Percentiles rank a stretch among this genome's conserved stretches.
Conservation (phyloP, 2,113 vertebrate genomes). For the Halichoerus grypus region DNA sequence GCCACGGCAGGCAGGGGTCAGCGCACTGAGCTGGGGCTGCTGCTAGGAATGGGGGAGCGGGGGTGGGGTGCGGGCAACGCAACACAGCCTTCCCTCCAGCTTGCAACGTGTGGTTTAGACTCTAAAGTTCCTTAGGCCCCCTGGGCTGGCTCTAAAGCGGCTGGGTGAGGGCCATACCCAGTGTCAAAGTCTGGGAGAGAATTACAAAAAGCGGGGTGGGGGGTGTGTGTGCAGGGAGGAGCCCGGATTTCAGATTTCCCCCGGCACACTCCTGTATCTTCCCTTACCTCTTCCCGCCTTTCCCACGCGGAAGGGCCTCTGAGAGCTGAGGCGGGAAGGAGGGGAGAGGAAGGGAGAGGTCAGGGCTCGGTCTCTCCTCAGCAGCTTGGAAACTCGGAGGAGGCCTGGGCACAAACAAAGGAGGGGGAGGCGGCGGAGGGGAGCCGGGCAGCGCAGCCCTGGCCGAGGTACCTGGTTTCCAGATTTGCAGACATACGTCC, state of each 20-base stretch:
- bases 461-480: slow-evolving; percentile 94
- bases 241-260: background rate
- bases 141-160: background rate
- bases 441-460: background rate
- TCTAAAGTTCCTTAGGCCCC: slow-evolving; percentile 10
- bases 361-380: background rate
- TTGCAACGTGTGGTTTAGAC: background rate
- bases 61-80: background rate
- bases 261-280: background rate
- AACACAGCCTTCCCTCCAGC: background rate
- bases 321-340: background rate
- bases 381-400: background rate
- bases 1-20: background rate
- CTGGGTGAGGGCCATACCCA: background rate
- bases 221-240: background rate
- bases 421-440: background rate
- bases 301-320: background rate
- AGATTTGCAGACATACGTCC: slow-evolving; percentile 99
- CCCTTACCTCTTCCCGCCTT: background rate
- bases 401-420: slow-evolving; percentile 24
- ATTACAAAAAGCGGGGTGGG: background rate
- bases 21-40: background rate
- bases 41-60: background rate
- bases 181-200: background rate
- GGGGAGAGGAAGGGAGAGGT: background rate